Evolutionary conservation across 2,888 invertebrate genomes (phyloP), one percentile per base, ranked within the genome.

Genomic region (Xylocampa areola): DNA sequence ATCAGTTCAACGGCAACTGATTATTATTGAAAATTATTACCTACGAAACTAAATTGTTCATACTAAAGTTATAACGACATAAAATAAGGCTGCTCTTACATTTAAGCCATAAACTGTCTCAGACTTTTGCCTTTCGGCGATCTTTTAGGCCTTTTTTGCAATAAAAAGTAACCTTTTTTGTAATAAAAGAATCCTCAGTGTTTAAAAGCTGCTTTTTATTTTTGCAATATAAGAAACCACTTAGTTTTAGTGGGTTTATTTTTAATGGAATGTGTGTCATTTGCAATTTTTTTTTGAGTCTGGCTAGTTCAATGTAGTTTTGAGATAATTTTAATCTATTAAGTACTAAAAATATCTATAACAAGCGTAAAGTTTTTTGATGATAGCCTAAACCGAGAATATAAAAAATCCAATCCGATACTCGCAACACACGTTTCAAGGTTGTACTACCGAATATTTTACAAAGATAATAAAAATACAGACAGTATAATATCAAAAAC

Each of bases 21-120:
- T 62, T 61, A 61, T 66, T 74, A 73, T 70, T 57, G 48, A 11
- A 70, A 70, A 66, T 70, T 44, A 50, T 59, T 57, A 70, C 62
- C 33, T 49, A 49, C 49, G 21, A 19, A 57, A 67, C 52, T 67
- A 67, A 66, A 66, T 59, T 57, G 67, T 54, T 54, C 41, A 37
- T 51, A 49, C 45, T 37, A 39, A 59, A 69, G 41, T 66, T 63
- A 37, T 60, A 47, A 52, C 10, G 47, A 35, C 52, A 44, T 64
- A 62, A 61, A 61, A 39, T 44, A 53, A 32, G 27, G 14, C 32
- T 45, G 37, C 40, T 45, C 52, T 47, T 39, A 49, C 35, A 66
- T 45, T 67, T 27, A 8, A 43, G 52, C 16, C n/a, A 48, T 52
- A 68, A 52, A 68, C 21, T 59, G 23, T 35, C 37, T 33, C 33